phyloP scores from a whole-genome alignment of 2,113 vertebrate species.

The Laticauda colubrina region DNA sequence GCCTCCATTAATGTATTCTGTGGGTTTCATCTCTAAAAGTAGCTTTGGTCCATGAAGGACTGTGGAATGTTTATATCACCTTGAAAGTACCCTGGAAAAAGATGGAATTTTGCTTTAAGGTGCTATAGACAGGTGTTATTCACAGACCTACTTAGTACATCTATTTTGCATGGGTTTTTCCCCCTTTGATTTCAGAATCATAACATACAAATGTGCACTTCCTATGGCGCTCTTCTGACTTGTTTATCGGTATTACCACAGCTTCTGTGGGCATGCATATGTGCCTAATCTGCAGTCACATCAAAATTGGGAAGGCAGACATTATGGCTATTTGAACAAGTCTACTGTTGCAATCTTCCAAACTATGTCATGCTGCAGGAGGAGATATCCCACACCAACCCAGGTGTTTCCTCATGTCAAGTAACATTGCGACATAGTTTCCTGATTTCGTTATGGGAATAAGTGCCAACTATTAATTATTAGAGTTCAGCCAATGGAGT shows the following conservation, averaged over 20 bases:
- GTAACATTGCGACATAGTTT: constrained; percentile 55
- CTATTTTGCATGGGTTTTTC: neutral
- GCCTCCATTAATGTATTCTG: neutral
- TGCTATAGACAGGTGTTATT: neutral
- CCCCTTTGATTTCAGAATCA: neutral
- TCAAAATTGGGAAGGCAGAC: constrained; percentile 24
- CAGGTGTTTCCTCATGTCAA: constrained; percentile 47
- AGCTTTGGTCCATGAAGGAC: neutral
- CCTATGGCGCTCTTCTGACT: constrained; percentile 26
- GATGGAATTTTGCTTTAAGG: neutral
- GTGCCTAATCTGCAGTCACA: neutral
- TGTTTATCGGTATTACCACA: constrained; percentile 47
- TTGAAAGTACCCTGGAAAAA: neutral
- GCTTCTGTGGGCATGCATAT: constrained; percentile 11
- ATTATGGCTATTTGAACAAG: constrained; percentile 61
- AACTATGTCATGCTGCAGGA: constrained; percentile 41
- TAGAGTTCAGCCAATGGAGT: constrained; percentile 40
- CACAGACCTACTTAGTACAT: neutral
- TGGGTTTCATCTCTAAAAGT: neutral
- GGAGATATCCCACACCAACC: constrained; percentile 35
- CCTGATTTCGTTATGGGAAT: constrained; percentile 61
- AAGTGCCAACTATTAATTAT: constrained; percentile 36
- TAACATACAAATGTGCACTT: constrained; percentile 25
- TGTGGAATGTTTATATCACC: neutral
- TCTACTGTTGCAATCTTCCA: constrained; percentile 45